Base-by-base conservation (phyloP, 2,888 invertebrate species). In the Julus scanicus region DNA sequence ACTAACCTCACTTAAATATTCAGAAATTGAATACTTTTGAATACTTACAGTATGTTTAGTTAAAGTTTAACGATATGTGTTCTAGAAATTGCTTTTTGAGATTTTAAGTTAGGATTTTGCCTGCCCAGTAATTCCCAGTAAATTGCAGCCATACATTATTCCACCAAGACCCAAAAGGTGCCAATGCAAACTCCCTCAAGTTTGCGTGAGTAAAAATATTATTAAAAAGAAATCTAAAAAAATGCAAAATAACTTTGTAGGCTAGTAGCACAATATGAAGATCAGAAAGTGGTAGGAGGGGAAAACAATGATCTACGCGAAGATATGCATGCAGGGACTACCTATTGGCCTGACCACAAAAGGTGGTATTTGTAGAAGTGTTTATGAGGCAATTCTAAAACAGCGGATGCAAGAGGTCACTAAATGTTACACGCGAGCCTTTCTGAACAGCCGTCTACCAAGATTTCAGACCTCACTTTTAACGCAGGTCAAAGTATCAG, bases 351-450 rank as follows among this genome's bases (percentile, higher is more conserved):
- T 29, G 71, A 71, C 71, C 71, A 71, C 71, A 71, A 71, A 71
- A 71, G 71, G 71, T 71, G 71, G 71, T 71, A 71, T 71, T 71
- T 71, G 71, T 9, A 71, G 71, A 71, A 71, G 71, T 71, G 85
- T 85, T 49, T 85, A 85, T 85, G 85, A 49, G 44, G 49, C 44
- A 85, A 40, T 48, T 48, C 44, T 85, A 49, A 85, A 85, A 85
- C n/a, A 85, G 49, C 85, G 85, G 85, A 85, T 48, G 85, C 29
- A 40, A 85, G 85, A 40, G 85, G 85, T 85, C 85, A 85, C 44
- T 29, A 40, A 29, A 49, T 85, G 85, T 85, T 85, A 85, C 85
- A 85, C 85, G 85, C 85, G 49, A 85, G 20, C 63, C n/a, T 71
- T 71, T 71, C 57, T 53, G 63, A 8, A 63, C 63, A 63, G 53